A percentile compares a stretch with the other conserved stretches of the same genome.
These are phyloP conservation scores for Clostera curtula DNA, from an alignment of 2,888 invertebrate species.

Conservation along the genomic window DNA sequence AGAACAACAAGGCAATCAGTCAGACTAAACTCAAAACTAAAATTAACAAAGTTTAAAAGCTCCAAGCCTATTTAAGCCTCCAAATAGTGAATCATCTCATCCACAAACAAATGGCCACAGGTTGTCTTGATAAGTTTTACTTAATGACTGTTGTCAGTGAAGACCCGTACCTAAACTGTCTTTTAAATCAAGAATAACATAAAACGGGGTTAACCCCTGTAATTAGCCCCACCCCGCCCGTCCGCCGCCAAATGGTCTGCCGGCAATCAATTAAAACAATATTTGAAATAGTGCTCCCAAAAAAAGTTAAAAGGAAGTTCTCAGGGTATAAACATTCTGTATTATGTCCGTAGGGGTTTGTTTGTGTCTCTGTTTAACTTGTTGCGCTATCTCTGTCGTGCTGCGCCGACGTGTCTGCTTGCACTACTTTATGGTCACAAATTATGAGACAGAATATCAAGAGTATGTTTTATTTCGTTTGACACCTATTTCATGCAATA, in stretches of 20 bases:
- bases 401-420: constrained; percentile 68
- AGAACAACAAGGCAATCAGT: too few relatives aligned
- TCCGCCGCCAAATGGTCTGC: constrained; percentile 65
- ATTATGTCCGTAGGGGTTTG: constrained; percentile 38
- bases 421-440: constrained; percentile 45
- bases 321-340: constrained; percentile 62
- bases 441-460: too few relatives aligned
- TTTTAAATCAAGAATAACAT: constrained; percentile 42
- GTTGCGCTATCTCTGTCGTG: constrained; percentile 31
- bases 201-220: constrained; percentile 46
- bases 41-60: too few relatives aligned
- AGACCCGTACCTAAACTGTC: constrained; percentile 30
- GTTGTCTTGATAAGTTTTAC: constrained; percentile 44
- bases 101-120: constrained; percentile 29
- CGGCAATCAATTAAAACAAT: constrained; percentile 73
- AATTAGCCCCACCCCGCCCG: constrained; percentile 46
- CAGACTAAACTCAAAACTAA: too few relatives aligned
- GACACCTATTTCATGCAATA: too few relatives aligned
- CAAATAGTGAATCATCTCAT: constrained; percentile 12
- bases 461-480: too few relatives aligned
- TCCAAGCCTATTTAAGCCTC: constrained; percentile 9
- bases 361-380: constrained; percentile 24
- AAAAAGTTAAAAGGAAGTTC: constrained; percentile 64
- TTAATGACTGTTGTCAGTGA: constrained; percentile 50
- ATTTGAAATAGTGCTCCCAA: constrained; percentile 69